Conservation (phyloP, 92 coral and sea anemone species). For the Isaurus tuberculatus region DNA sequence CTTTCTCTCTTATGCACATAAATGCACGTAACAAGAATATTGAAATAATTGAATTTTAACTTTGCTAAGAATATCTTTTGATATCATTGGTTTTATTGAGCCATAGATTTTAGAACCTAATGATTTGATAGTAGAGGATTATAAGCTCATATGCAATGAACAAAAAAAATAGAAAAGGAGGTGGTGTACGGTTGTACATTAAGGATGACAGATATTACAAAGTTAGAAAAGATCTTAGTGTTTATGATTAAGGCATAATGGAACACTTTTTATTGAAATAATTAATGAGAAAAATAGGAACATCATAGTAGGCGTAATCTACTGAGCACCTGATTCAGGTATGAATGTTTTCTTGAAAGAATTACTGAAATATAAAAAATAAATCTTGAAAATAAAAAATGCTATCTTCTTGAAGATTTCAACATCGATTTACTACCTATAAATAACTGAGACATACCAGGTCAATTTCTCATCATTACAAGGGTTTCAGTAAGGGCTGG, state of each 20-base stretch:
- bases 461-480: conserved; percentile 11
- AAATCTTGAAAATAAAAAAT: conserved; percentile 1
- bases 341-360: neutral
- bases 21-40: neutral
- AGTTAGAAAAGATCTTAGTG: conserved; percentile 24
- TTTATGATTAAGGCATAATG: conserved; percentile 15
- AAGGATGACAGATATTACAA: conserved; percentile 5
- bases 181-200: conserved; percentile 40
- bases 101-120: neutral
- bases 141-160: neutral
- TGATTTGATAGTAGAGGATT: conserved; percentile 10
- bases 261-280: conserved; percentile 57
- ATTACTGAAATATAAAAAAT: neutral
- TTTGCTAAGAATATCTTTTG: too few relatives aligned
- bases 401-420: conserved; percentile 34
- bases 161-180: conserved; percentile 38
- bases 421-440: conserved; percentile 23
- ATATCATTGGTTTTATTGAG: too few relatives aligned
- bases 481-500: too few relatives aligned
- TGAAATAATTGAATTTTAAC: too few relatives aligned
- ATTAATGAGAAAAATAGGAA: conserved; percentile 8
- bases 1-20: neutral
- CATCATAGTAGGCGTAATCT: conserved; percentile 38
- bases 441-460: neutral
- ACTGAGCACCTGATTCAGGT: conserved; percentile 37